Base-by-base conservation (phyloP, 2,797 vertebrate species). In the Astyanax mexicanus region DNA sequence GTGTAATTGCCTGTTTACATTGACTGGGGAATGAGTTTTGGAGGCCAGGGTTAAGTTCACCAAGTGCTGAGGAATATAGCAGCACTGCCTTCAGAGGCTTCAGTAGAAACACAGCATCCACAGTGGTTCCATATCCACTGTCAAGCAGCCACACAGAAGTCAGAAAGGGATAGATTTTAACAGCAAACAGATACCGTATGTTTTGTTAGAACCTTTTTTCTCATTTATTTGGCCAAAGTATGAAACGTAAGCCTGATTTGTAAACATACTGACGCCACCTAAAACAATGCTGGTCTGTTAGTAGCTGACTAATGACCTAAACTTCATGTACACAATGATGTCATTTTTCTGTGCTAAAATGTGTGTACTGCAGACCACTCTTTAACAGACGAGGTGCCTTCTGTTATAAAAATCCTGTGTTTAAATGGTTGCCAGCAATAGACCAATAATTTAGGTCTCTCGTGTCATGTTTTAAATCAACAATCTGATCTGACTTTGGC, bases 331-430 rank as follows among this genome's bases (percentile, higher is more conserved):
- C 89, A 90, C 87, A 90, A 86, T 94, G 90, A 95, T 93, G 92
- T 95, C 93, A 95, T 94, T 95, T n/a, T 96, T 94, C 94, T 94
- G 92, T 94, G 91, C 75, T 92, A 90, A 94, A 95, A 92, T 77
- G 88, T 84, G 86, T 80, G 84, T 84, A 86, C 84, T 49, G 44
- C 64, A 82, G 77, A 83, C 78, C 80, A 78, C 60, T 83, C 88
- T 84, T 88, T 85, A 86, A 11, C 81, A 74, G 79, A 68, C 77
- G 81, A 85, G 84, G 79, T 73, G 64, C 45, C 70, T 80, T 80
- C 77, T 4, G 23, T 57, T 75, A 60, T 55, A 61, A 64, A 71
- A 66, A 51, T 58, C 49, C 15, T 52, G 25, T 54, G 45, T 64
- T 77, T 77, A 65, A 81, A 77, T 42, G 52, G 15, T 29, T 62